Conservation (phyloP, 2,888 invertebrate species). For the Clepsis dumicolana region DNA sequence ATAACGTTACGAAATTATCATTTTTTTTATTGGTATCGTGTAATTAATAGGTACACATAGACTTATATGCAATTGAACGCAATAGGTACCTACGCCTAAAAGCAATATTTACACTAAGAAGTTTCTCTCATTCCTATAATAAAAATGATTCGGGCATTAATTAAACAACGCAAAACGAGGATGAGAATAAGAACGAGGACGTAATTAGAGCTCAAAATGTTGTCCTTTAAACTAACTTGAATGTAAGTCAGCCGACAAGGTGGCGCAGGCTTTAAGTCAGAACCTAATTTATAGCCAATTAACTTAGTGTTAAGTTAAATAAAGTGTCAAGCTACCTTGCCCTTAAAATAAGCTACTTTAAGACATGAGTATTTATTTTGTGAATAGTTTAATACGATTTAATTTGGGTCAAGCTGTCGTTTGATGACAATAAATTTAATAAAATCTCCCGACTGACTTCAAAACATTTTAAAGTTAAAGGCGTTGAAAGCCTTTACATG, state of each 20-base stretch:
- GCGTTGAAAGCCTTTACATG: slow-evolving; percentile 13
- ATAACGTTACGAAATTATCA: too few species aligned
- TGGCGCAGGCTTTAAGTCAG: slow-evolving; percentile 75
- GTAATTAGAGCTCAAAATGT: slow-evolving; percentile 74
- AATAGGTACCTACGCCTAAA: too few species aligned
- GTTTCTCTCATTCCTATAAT: neutral
- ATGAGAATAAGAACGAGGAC: slow-evolving; percentile 48
- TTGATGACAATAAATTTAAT: neutral
- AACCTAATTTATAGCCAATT: slow-evolving; percentile 84
- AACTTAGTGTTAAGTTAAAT: slow-evolving; percentile 81
- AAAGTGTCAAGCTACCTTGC: slow-evolving; percentile 72
- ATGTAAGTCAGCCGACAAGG: slow-evolving; percentile 60
- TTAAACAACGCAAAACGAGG: slow-evolving; percentile 43
- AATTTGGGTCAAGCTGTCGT: slow-evolving; percentile 20
- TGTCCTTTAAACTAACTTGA: slow-evolving; percentile 74
- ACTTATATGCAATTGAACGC: too few species aligned
- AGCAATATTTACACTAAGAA: neutral
- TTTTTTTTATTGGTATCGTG: too few species aligned
- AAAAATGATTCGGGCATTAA: slow-evolving; percentile 32
- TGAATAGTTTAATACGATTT: neutral
- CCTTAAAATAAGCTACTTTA: slow-evolving; percentile 55
- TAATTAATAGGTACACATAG: too few species aligned
- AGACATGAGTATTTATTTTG: slow-evolving; percentile 43
- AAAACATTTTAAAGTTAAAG: slow-evolving; percentile 12
- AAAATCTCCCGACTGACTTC: slow-evolving; percentile 15